Percentiles rank a stretch among this genome's conserved stretches.
Conservation (phyloP, 2,113 vertebrate genomes). For the Chamaea fasciata region DNA sequence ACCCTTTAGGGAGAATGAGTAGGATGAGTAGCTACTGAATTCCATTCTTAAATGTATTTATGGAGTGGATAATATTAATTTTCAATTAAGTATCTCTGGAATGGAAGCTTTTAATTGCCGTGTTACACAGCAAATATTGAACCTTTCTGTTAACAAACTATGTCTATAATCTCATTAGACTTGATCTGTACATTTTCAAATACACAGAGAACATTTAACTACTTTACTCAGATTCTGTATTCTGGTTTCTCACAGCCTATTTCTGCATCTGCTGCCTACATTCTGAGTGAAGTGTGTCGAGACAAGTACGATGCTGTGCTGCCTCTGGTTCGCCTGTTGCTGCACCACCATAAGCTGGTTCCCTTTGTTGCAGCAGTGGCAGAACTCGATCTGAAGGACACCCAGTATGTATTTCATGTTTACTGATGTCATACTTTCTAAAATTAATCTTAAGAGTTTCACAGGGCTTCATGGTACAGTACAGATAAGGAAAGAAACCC, state of each 20-base stretch:
- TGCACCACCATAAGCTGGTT: constrained; percentile 91
- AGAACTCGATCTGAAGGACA: constrained; percentile 90
- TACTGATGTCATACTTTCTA: not conserved
- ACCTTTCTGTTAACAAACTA: not conserved
- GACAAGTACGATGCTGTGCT: constrained; percentile 91
- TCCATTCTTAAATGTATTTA: not conserved
- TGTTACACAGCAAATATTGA: not conserved
- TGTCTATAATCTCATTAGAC: not conserved
- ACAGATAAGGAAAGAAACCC: not conserved
- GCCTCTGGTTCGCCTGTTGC: constrained; percentile 88
- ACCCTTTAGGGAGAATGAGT: not conserved
- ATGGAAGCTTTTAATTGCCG: not conserved
- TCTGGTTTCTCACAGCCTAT: constrained; percentile 78
- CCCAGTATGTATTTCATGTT: constrained; percentile 82
- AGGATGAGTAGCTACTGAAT: not conserved
- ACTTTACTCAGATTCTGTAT: not conserved
- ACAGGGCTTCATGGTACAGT: not conserved
- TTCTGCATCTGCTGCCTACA: constrained; percentile 92
- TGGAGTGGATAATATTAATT: not conserved
- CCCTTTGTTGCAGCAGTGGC: constrained; percentile 90
- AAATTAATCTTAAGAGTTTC: not conserved
- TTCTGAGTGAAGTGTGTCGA: constrained; percentile 91
- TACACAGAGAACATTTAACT: not conserved
- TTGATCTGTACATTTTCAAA: not conserved
- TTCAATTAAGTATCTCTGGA: not conserved